These are phyloP conservation scores for Xiphophorus maculatus DNA, from an alignment of 2,113 vertebrate species.

Conservation along the genomic window DNA sequence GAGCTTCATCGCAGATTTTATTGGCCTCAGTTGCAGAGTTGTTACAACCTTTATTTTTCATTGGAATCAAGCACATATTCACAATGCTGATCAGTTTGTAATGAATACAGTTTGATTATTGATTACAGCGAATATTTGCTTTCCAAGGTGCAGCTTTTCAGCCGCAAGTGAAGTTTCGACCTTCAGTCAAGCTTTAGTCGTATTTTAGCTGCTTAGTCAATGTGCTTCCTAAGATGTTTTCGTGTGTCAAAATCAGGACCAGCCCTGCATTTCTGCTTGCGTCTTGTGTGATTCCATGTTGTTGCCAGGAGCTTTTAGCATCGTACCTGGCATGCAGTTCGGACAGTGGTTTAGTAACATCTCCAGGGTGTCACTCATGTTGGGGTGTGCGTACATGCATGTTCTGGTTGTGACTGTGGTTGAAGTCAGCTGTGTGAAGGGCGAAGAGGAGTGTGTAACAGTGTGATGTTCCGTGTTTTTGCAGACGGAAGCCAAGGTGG, in stretches of 20 bases:
- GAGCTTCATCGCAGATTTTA: slow-evolving; percentile 50
- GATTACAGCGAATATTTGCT: background rate
- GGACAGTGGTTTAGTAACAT: slow-evolving; percentile 23
- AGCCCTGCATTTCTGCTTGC: slow-evolving; percentile 54
- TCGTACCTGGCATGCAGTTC: slow-evolving; percentile 44
- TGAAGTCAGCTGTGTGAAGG: slow-evolving; percentile 10
- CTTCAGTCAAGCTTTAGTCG: background rate
- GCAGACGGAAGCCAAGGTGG: slow-evolving; percentile 85
- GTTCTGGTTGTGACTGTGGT: slow-evolving; percentile 46
- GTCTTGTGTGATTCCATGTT: slow-evolving; percentile 61
- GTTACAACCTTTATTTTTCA: background rate
- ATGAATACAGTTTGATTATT: background rate
- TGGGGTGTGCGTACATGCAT: slow-evolving; percentile 39
- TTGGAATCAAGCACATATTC: slow-evolving; percentile 12
- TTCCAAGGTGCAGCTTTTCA: slow-evolving; percentile 10
- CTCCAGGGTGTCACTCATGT: slow-evolving; percentile 14
- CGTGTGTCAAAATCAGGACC: slow-evolving; percentile 38
- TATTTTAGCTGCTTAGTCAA: slow-evolving; percentile 31
- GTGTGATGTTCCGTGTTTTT: slow-evolving; percentile 81
- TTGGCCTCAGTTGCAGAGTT: slow-evolving; percentile 29
- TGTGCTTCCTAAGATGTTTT: slow-evolving; percentile 70
- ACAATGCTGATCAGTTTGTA: slow-evolving; percentile 2
- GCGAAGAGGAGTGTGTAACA: slow-evolving; percentile 68
- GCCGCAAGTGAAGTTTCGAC: background rate
- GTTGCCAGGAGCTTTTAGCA: slow-evolving; percentile 47